Base-by-base conservation (phyloP, 1,140 invertebrate species). In the Holcopasites calliopsidis region DNA sequence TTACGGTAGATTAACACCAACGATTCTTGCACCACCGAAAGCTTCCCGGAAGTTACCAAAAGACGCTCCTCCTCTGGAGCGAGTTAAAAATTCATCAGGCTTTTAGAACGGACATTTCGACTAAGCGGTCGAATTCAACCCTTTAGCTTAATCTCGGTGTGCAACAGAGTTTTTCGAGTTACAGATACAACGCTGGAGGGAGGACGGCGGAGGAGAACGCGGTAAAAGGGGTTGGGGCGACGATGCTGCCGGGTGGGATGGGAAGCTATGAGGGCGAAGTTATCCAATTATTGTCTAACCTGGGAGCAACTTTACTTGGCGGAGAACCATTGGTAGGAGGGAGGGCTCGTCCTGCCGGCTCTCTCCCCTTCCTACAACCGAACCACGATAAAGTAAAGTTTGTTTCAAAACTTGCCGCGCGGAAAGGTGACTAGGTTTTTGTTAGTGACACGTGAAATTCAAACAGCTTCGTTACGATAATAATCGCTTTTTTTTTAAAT, bases 241-340 rank as follows among this genome's bases (percentile, higher is more conserved):
- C 28, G 81, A 76, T 78, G 75, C 79, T 80, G 68, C 16, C 71
- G 31, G 49, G 60, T 65, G 74, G 61, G 79, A 84, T 75, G 86
- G 76, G 83, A 61, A 79, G 82, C 82, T 86, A 82, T 82, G 88
- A 89, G 88, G 88, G 87, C 89, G 84, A 92, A 91, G 87, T 91
- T 91, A 92, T 91, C 90, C 90, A 91, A 91, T 91, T 91, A 91
- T 91, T 91, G 90, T 92, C 89, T 91, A 91, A 90, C 90, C 91
- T 90, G 90, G 87, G 86, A 90, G 89, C 89, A 91, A 92, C 88
- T 91, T 91, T 89, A 87, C 89, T 87, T 86, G 84, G 74, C 80
- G 71, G 80, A 82, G 84, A 80, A 86, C 78, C 68, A 77, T 78
- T 80, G 64, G 83, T 76, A 55, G 80, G 77, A 58, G 71, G 78